Percentiles rank a stretch among this genome's conserved stretches.
phyloP scores from a whole-genome alignment of 1,140 invertebrate species.

The Neodiprion fabricii region DNA sequence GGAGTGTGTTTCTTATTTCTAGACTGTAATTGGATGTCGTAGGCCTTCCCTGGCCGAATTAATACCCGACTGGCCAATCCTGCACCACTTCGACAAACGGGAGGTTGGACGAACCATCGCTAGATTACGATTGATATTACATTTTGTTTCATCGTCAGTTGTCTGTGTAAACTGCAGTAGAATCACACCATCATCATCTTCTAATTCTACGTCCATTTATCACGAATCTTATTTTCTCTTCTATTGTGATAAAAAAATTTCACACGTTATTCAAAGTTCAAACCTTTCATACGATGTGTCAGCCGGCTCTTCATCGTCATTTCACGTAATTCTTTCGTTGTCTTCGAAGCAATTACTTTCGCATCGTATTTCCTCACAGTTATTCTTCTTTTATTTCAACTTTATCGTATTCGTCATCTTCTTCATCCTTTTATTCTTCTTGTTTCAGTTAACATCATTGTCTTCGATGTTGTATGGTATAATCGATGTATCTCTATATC shows the following conservation, averaged over 20 bases:
- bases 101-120: conserved; percentile 69
- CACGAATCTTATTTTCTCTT: conserved; percentile 16
- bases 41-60: conserved; percentile 91
- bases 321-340: too few species aligned
- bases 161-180: neutral
- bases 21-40: conserved; percentile 71
- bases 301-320: too few species aligned
- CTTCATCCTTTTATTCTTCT: neutral
- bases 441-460: neutral
- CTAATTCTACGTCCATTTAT: neutral
- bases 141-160: conserved; percentile 16
- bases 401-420: neutral
- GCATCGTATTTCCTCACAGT: too few species aligned
- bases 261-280: conserved; percentile 23
- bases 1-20: conserved; percentile 52
- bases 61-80: conserved; percentile 95
- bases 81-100: conserved; percentile 83
- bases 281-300: conserved; percentile 16
- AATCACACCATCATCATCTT: neutral
- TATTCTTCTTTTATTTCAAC: too few species aligned
- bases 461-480: neutral
- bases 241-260: conserved; percentile 12
- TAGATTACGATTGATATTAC: neutral
- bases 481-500: conserved; percentile 12
- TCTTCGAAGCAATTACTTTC: too few species aligned